These are phyloP conservation scores for Halocynthia roretzi DNA, from an alignment of 23 tunicate species.

Conservation along the genomic window DNA sequence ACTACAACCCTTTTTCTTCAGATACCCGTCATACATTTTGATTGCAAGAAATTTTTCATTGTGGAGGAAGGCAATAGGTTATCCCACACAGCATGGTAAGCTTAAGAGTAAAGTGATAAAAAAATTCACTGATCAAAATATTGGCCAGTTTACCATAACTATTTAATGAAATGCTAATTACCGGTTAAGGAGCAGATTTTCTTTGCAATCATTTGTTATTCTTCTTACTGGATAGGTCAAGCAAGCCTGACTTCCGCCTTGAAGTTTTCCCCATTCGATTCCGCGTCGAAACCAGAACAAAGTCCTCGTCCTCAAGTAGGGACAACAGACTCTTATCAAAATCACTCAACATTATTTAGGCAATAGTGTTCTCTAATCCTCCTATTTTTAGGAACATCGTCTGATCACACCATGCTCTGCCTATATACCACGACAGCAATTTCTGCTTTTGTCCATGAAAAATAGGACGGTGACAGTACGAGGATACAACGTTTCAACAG, in stretches of 20 bases:
- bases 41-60: conserved; percentile 20
- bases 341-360: neutral
- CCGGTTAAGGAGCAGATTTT: too few species aligned
- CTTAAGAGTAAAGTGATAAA: neutral
- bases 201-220: too few species aligned
- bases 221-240: too few species aligned
- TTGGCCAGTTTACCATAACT: too few species aligned
- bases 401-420: neutral
- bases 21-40: conserved; percentile 10
- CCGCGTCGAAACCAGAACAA: conserved; percentile 8
- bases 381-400: conserved; percentile 1
- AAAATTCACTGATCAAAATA: too few species aligned
- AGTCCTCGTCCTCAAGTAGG: conserved; percentile 22
- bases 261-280: conserved; percentile 15
- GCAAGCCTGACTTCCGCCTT: neutral
- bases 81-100: neutral
- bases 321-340: neutral
- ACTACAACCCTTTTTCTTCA: neutral
- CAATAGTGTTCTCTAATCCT: neutral
- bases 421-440: conserved; percentile 24
- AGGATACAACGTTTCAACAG: conserved; percentile 22
- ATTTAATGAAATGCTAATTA: too few species aligned
- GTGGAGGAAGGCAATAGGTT: conserved; percentile 23
- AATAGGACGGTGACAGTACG: neutral
- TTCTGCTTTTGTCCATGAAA: conserved; percentile 1